Evolutionary conservation across 92 coral and sea anemone genomes (phyloP), one percentile per base, ranked within the genome.

Genomic region (Heliopora coerulea): DNA sequence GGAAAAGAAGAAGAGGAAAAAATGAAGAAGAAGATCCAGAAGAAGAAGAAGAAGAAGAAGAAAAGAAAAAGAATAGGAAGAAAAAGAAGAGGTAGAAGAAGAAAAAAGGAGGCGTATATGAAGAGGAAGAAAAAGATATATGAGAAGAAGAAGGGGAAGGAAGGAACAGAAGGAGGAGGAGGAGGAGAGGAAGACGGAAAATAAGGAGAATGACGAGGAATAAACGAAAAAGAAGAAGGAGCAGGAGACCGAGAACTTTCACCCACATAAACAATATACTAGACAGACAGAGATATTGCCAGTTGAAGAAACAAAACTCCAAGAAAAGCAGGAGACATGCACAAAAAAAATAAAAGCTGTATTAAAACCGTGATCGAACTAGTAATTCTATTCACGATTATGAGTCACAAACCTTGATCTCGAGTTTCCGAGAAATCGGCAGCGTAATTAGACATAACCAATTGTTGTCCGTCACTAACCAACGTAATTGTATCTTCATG

Each of bases 401-500:
- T 50, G 4, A 50, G 58, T 56, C 8, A 56, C 61, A 56, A 56
- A 56, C 61, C 61, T 23, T 23, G 61, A 23, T 56, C 61, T 5
- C 34, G 42, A 23, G 49, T 42, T 54, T 56, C 54, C 12, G 48
- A 9, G 33, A 46, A 60, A 40, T 67, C 68, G 29, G 23, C 20
- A 9, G 54, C 19, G 37, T 35, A 33, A 34, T 44, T 41, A 21
- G 78, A 39, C 19, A 35, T 29, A 42, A 0, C 25, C 6, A 24
- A 49, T 28, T 32, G 56, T 58, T 48, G 44, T 13, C 39, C 63
- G 21, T 24, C 68, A 24, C 65, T 81, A 31, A 17, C 59, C 19
- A 76, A 68, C 17, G 56, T 32, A 28, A n/a, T 23, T 14, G 31
- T 75, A 46, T 25, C 74, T 61, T 57, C 37, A 37, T 65, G 52